Conservation (phyloP, 23 tunicate species). For the Phallusia fumigata region DNA sequence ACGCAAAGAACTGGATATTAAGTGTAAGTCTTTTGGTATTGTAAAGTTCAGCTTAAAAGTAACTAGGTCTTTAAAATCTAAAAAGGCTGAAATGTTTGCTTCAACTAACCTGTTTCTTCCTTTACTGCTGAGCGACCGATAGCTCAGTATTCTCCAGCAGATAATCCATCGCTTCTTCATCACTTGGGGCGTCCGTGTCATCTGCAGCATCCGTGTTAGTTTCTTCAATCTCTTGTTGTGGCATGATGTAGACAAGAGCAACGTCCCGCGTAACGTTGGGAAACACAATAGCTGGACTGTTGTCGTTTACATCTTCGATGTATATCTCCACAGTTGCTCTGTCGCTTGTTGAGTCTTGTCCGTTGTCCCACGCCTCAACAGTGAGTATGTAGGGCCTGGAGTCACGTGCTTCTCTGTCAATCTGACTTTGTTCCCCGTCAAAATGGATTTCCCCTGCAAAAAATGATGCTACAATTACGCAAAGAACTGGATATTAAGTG, state of each 20-base stretch:
- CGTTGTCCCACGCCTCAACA: slow-evolving; percentile 68
- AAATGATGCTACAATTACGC: too few species aligned
- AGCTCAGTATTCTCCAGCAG: neutral
- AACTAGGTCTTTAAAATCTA: too few species aligned
- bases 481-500: too few species aligned
- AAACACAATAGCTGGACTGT: slow-evolving; percentile 43
- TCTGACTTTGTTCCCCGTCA: slow-evolving; percentile 33
- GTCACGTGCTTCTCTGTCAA: slow-evolving; percentile 63
- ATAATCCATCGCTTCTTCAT: slow-evolving; percentile 11
- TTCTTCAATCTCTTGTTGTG: neutral
- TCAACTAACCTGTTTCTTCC: slow-evolving; percentile 24
- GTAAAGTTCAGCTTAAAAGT: too few species aligned
- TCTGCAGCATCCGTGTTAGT: neutral
- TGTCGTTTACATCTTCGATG: slow-evolving; percentile 75
- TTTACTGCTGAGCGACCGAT: slow-evolving; percentile 10
- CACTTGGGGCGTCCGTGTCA: neutral
- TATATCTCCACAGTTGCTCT: slow-evolving; percentile 55
- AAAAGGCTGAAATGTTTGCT: too few species aligned
- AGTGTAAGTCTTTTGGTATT: too few species aligned
- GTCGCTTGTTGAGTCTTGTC: slow-evolving; percentile 22
- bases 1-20: neutral
- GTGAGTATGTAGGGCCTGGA: slow-evolving; percentile 43
- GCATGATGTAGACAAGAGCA: slow-evolving; percentile 25
- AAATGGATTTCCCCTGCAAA: slow-evolving; percentile 67
- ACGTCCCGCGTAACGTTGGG: slow-evolving; percentile 71